A percentile compares a stretch with the other conserved stretches of the same genome.
Conservation (phyloP, 2,797 vertebrate species). For the Lagorchestes hirsutus region DNA sequence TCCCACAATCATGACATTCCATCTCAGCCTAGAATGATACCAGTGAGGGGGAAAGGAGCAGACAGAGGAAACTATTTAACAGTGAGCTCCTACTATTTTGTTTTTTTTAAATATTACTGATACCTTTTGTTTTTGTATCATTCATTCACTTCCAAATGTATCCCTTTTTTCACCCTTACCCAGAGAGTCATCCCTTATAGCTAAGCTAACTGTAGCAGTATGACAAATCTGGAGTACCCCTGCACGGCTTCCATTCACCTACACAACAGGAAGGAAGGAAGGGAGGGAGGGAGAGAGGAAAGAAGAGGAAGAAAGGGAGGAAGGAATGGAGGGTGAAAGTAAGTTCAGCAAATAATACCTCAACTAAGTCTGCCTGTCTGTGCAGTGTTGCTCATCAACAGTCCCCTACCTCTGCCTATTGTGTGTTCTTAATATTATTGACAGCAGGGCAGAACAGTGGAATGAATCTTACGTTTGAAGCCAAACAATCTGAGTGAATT, state of each 20-base stretch:
- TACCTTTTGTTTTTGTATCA: not conserved
- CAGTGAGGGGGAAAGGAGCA: not conserved
- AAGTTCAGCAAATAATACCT: not conserved
- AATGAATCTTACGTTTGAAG: not conserved
- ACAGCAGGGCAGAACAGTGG: not conserved
- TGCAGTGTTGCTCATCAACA: not conserved
- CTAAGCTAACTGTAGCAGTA: too few relatives aligned
- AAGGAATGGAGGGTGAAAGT: not conserved
- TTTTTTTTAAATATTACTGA: not conserved
- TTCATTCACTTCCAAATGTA: not conserved
- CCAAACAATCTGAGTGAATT: not conserved
- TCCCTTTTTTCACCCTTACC: not conserved
- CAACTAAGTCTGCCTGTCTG: not conserved
- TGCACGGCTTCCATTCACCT: not conserved
- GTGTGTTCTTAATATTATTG: not conserved
- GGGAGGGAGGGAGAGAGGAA: not conserved
- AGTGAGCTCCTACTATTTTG: not conserved
- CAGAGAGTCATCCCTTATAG: not conserved
- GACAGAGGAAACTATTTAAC: not conserved
- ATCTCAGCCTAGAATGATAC: not conserved
- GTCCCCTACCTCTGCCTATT: not conserved
- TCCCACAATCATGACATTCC: not conserved
- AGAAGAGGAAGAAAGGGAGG: too few relatives aligned
- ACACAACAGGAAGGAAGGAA: not conserved
- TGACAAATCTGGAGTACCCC: not conserved